Percentiles rank a stretch among this genome's conserved stretches.
These are phyloP conservation scores for Vombatus ursinus DNA, from an alignment of 2,113 vertebrate species.

Conservation along the genomic window DNA sequence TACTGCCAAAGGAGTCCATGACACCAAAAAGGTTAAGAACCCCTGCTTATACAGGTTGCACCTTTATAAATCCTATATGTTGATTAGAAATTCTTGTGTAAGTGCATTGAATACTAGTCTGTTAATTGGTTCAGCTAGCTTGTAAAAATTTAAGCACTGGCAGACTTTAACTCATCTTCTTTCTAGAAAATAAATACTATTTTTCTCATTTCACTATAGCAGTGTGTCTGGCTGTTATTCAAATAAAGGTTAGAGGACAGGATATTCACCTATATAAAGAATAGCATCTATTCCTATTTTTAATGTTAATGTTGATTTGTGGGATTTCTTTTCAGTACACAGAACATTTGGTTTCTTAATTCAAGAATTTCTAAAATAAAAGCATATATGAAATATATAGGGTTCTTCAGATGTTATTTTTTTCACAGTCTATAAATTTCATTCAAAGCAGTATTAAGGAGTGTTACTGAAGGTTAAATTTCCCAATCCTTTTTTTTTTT, in stretches of 20 bases:
- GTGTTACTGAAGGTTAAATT: background rate
- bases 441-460: background rate
- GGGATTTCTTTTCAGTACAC: background rate
- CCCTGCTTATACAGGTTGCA: background rate
- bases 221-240: background rate
- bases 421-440: background rate
- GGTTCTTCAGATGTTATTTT: slow-evolving; percentile 5
- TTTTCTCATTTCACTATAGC: background rate
- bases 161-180: background rate
- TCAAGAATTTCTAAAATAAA: slow-evolving; percentile 13
- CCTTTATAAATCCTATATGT: background rate
- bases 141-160: background rate
- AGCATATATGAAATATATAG: background rate
- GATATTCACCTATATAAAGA: slow-evolving; percentile 8
- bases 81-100: background rate
- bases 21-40: background rate
- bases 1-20: background rate
- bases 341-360: slow-evolving; percentile 20
- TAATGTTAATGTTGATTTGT: slow-evolving; percentile 42
- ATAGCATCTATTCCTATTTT: background rate
- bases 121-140: background rate
- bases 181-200: background rate
- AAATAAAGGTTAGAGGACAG: background rate
- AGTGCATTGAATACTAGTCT: background rate
- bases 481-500: background rate